Base-by-base conservation (phyloP, 2,888 invertebrate genomes). In the Amphipyra tragopoginis region DNA sequence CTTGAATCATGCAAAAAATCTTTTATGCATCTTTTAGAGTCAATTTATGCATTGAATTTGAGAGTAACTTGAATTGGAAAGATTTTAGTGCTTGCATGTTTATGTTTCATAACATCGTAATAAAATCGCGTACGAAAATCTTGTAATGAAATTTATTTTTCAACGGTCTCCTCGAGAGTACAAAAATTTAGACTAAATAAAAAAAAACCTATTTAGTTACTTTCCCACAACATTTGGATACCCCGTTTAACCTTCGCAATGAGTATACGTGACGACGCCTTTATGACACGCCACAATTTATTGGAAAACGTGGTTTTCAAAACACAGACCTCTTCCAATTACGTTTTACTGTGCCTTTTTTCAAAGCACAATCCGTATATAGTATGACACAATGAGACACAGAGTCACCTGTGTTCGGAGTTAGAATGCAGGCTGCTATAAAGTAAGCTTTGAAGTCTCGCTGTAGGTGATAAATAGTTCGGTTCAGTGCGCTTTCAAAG, bases 201-300 rank as follows among this genome's bases (percentile, higher is more conserved):
- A 8, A 48, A 49, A 49, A 55, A 33, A 48, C 65, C 9, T 10
- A 62, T 59, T 76, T 65, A 33, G 6, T 9, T 0, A 48, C n/a
- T 40, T 3, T 47, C 34, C 72, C 40, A 44, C 65, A 61, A 77
- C 78, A 70, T 52, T 53, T 39, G 65, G 50, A 66, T 64, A 70
- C 65, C 66, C 76, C 57, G 76, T 79, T 82, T 80, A 84, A 83
- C 84, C 83, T 82, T 80, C 75, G 69, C 81, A 84, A 84, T 81
- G 81, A 76, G 79, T 77, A 78, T 85, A 89, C 89, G 89, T 89
- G 89, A 85, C 86, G 74, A 65, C 71, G 78, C 80, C 75, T 83
- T 84, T 83, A 83, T 87, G 89, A 87, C 88, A 82, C 78, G 75
- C 60, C 75, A 77, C 82, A 87, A 90, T 90, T 90, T 90, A 90